Evolutionary conservation across 2,888 invertebrate species (phyloP), one percentile per base, ranked within the genome.

Genomic region (Archips crataeganus): DNA sequence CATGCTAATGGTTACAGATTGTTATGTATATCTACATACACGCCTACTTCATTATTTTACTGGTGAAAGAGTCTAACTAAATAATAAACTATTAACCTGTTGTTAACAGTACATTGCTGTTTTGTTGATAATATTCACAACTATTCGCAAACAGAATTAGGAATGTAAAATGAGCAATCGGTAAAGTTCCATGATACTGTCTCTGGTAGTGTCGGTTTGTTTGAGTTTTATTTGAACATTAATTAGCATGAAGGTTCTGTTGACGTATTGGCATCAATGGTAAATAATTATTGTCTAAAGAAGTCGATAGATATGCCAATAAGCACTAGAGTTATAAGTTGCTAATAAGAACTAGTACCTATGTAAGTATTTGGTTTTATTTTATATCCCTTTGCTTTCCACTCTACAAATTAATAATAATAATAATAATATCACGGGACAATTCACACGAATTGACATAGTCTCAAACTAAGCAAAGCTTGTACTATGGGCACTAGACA

Each of bases 211-310:
- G 6, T 23, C 34, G 59, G 49, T 68, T 23, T 51, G 34, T 64
- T 75, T 68, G 76, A 77, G 77, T 80, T 79, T 62, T 83, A 77
- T 86, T 86, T 87, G 79, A 74, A 73, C 74, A 76, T 71, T 79
- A 78, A 82, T 86, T 86, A 85, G 78, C 81, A 75, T 65, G 75
- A 79, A 79, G 80, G 76, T 63, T 79, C 63, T 79, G 76, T 77
- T 79, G 77, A 78, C 77, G 75, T 77, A 74, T 66, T 71, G 71
- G 77, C 76, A 76, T 77, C 77, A 73, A 77, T 77, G 75, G 70
- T 60, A 77, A 78, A 79, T 79, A 79, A 76, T 75, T 66, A 74
- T 65, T 75, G 57, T 77, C 45, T 77, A 75, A 71, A 76, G 61
- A 54, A 73, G 74, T 71, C 75, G 49, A 59, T 68, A 63, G 70